These are phyloP conservation scores for Donacobius atricapilla DNA, from an alignment of 2,113 vertebrate species.

Conservation along the genomic window DNA sequence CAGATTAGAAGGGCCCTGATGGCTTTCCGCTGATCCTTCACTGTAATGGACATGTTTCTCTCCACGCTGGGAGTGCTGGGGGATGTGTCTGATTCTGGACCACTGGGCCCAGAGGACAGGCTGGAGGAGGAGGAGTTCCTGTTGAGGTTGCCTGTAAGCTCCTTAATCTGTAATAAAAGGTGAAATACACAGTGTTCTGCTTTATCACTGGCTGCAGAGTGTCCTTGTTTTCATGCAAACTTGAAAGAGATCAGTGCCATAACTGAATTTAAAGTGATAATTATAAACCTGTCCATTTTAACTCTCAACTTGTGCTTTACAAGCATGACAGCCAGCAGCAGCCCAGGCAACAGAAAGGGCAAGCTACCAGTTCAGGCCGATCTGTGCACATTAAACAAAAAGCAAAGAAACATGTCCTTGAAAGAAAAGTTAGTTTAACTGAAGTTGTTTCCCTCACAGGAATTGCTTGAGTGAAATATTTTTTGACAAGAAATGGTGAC, in stretches of 20 bases:
- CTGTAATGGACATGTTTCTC: conserved; percentile 62
- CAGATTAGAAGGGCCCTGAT: conserved; percentile 91
- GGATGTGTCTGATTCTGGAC: conserved; percentile 87
- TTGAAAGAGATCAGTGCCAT: background rate
- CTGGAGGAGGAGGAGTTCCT: conserved; percentile 89
- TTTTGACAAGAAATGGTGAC: background rate
- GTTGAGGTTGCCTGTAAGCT: conserved; percentile 92
- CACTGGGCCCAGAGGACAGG: conserved; percentile 87
- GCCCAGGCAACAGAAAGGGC: background rate
- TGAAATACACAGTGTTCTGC: background rate
- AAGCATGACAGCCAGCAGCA: background rate
- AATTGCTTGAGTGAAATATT: background rate
- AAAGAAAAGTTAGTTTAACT: background rate
- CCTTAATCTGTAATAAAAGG: conserved; percentile 87
- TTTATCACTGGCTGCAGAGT: background rate
- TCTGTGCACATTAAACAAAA: background rate
- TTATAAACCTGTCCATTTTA: background rate
- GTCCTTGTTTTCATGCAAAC: background rate
- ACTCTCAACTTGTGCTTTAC: background rate
- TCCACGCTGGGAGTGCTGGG: conserved; percentile 81
- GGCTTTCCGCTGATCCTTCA: conserved; percentile 86
- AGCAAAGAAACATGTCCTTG: background rate
- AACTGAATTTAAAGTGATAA: background rate
- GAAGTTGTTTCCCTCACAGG: background rate
- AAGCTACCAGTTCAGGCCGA: background rate